Conservation (phyloP, 2,113 vertebrate species). For the Eudyptes chrysolophus region DNA sequence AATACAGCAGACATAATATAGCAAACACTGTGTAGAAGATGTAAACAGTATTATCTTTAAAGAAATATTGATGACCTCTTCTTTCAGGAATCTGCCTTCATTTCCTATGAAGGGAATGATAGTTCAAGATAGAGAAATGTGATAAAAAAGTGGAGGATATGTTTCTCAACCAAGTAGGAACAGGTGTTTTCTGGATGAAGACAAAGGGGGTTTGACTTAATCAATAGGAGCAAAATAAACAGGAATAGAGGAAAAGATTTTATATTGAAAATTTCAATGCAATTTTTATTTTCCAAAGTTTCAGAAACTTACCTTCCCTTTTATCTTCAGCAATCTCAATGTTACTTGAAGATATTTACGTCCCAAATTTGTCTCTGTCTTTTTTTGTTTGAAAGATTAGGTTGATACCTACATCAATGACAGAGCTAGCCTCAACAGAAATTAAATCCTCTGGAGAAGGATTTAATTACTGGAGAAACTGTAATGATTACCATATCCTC, state of each 20-base stretch:
- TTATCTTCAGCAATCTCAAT: neutral
- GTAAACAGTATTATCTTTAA: neutral
- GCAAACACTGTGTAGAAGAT: neutral
- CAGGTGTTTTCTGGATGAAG: neutral
- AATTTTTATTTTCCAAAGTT: neutral
- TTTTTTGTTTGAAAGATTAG: neutral
- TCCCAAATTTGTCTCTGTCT: neutral
- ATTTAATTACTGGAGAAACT: neutral
- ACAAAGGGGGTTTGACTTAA: neutral
- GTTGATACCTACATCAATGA: neutral
- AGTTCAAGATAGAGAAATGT: neutral
- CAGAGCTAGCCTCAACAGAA: neutral
- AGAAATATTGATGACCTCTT: neutral
- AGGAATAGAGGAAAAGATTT: neutral
- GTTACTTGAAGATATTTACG: neutral
- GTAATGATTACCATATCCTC: neutral
- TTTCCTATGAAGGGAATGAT: neutral
- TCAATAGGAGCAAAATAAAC: neutral
- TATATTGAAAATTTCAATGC: neutral
- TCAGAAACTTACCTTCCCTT: neutral
- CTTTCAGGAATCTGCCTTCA: neutral
- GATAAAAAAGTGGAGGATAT: neutral
- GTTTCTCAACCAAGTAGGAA: neutral
- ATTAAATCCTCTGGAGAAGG: neutral
- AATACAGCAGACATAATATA: neutral